Conservation (phyloP, 2,113 vertebrate genomes). For the Ceyx margarethae region DNA sequence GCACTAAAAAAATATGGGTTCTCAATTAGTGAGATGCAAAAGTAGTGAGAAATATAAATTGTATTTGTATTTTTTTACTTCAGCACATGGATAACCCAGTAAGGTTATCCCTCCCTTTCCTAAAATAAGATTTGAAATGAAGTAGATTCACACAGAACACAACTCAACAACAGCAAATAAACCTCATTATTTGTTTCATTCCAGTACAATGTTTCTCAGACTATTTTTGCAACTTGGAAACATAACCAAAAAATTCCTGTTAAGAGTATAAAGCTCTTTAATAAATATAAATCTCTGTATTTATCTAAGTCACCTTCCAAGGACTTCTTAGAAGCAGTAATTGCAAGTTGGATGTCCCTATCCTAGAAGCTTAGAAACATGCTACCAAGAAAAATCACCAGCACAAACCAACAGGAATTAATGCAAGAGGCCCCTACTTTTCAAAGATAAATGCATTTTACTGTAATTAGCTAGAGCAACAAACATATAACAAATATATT, state of each 20-base stretch:
- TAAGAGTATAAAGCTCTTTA: not conserved
- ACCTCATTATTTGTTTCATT: not conserved
- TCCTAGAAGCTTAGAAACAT: not conserved
- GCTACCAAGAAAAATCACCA: not conserved
- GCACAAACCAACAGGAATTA: not conserved
- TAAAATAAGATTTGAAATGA: not conserved
- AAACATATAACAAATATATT: not conserved
- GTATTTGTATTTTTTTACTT: not conserved
- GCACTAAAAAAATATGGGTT: not conserved
- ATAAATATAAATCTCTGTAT: not conserved
- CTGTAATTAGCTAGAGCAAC: not conserved
- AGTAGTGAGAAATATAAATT: not conserved
- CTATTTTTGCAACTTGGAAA: not conserved
- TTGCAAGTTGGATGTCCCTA: not conserved
- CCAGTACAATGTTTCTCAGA: not conserved
- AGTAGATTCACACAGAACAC: not conserved
- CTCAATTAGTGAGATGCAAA: not conserved
- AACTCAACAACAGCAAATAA: not conserved
- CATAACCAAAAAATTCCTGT: not conserved
- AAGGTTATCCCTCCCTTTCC: not conserved
- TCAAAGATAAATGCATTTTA: not conserved
- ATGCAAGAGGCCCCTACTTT: not conserved
- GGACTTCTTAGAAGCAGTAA: not conserved
- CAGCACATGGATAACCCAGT: not conserved
- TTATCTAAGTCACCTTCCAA: not conserved